Percentiles rank a stretch among this genome's conserved stretches.
Conservation (phyloP, 2,113 vertebrate species). For the Muntiacus muntjak region DNA sequence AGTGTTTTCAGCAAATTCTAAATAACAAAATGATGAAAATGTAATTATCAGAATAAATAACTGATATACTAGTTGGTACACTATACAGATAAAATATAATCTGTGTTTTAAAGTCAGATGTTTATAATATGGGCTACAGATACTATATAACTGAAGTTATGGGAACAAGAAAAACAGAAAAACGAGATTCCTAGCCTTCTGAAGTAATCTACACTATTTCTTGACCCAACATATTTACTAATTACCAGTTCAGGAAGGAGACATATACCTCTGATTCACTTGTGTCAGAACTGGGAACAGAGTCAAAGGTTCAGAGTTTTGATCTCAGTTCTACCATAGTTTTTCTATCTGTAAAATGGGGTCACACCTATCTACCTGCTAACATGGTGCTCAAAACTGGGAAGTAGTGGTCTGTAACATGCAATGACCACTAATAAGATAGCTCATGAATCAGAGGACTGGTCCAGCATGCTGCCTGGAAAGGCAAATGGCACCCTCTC, state of each 20-base stretch:
- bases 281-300: background rate
- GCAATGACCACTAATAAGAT: background rate
- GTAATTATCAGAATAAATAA: background rate
- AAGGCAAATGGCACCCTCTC: background rate
- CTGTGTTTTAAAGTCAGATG: background rate
- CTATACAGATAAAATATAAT: background rate
- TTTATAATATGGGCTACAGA: background rate
- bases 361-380: background rate
- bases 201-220: background rate
- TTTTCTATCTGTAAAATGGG: background rate
- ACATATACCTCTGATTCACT: background rate
- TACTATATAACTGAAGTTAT: background rate
- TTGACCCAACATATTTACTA: background rate
- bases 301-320: background rate
- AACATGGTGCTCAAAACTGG: background rate
- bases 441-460: background rate
- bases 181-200: background rate
- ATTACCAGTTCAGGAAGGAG: background rate
- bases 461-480: background rate
- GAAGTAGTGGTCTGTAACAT: background rate
- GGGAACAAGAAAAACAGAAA: background rate
- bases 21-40: slow-evolving; percentile 51
- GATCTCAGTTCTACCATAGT: background rate
- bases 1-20: slow-evolving; percentile 96
- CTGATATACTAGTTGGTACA: background rate